Evolutionary conservation across 2,888 invertebrate genomes (phyloP), one percentile per base, ranked within the genome.

Genomic region (Nycteola revayana): DNA sequence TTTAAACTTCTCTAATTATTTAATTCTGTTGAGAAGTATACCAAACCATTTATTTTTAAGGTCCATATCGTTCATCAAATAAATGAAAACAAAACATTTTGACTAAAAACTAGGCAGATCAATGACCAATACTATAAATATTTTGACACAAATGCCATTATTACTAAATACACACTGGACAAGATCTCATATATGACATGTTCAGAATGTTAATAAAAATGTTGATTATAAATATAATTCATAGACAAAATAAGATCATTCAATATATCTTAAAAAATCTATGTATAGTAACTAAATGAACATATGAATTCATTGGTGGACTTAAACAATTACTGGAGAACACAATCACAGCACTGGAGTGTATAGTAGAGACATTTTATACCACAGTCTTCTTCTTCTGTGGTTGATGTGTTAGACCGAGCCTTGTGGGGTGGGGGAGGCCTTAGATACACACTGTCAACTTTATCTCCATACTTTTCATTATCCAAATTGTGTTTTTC

Each of bases 331-430:
- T 75, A 87, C 81, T 82, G 80, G 21, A 87, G 59, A 36, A 90
- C 86, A 73, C 93, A 93, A 56, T 92, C 92, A 75, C 92, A 92
- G 60, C 92, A 92, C 63, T 91, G 90, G 55, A 92, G 77, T 1
- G 91, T 89, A 52, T 90, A 91, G 57, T 92, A 92, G 9, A 92
- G 76, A 57, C 93, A 93, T 60, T 90, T 90, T 7, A 92, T 86
- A 33, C 90, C 85, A 54, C 92, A 92, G 29, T 84, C 85, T 43
- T 91, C 90, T 9, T 92, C 89, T 2, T 73, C 68, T 0, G 66
- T 64, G 30, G 66, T 64, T 31, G 84, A 66, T 0, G 65, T 47
- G 5, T 54, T 54, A 0, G 80, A 73, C 2, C 66, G 58, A 1
- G 69, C 48, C 35, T 84, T 82, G 20, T 75, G 70, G 1, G 68